Base-by-base conservation (phyloP, 1,140 invertebrate genomes). In the Pseudomyrmex dendroicus region DNA sequence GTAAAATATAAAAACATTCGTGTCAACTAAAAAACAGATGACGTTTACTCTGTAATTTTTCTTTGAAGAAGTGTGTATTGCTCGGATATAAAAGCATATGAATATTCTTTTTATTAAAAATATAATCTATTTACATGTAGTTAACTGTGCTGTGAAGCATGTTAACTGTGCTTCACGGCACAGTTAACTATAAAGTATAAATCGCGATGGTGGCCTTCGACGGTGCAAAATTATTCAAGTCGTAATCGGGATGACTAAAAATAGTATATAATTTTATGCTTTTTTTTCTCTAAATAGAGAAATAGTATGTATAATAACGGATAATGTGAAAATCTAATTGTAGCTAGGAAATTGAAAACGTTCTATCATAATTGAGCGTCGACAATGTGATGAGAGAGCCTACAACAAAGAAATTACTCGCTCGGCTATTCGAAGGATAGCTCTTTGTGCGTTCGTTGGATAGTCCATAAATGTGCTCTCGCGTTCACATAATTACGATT, bases 311-410 rank as follows among this genome's bases (percentile, higher is more conserved):
- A 8, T 78, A 78, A 70, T 80, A 35, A 13, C 2, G 15, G 22
- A 17, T 46, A n/a, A 15, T 13, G 0, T 70, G 13, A 56, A 35
- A 64, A 57, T 25, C 12, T 80, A 80, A 80, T 59, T 25, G 66
- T 20, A 35, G 10, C 72, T 80, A 12, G 66, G 13, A 57, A 59
- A 72, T 70, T 50, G 66, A 35, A 35, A 35, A 35, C 56, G 25
- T 70, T 59, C 52, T 59, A 13, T 67, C 63, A 35, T 80, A 77
- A 80, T 80, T 70, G 76, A 61, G 7, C 44, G 25, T 13, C 15
- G 17, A 17, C 44, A 22, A 35, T 68, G 20, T 48, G 52, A 70
- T 52, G 15, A 25, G 57, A 78, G 63, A 17, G 10, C n/a, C 35
- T 35, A 35, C 44, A 61, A 61, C 54, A 50, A 72, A 72, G 54